Evolutionary conservation across 2,797 vertebrate species (phyloP).

Genomic region (Lutjanus campechanus): DNA sequence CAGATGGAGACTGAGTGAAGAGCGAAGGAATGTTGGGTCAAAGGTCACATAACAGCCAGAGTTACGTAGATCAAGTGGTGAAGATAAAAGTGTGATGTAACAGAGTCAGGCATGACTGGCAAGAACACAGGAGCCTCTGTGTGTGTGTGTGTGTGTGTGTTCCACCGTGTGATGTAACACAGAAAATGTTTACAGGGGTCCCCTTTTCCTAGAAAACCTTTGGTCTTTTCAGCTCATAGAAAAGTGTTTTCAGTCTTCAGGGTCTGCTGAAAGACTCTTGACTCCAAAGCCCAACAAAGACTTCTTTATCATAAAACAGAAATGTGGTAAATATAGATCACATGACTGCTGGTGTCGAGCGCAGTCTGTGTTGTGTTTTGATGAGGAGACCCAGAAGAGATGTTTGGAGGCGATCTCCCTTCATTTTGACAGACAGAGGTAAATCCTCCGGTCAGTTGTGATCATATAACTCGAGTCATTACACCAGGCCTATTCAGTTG

Average conservation of each 20-base stretch:
- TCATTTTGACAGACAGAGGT: too few species aligned
- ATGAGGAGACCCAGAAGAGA: too few species aligned
- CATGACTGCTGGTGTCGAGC: background rate
- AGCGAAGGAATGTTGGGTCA: slow-evolving; percentile 34
- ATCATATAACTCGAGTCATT: too few species aligned
- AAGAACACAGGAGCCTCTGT: slow-evolving; percentile 10
- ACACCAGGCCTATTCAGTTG: too few species aligned
- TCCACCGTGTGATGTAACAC: too few species aligned
- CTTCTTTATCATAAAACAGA: background rate
- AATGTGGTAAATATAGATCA: background rate
- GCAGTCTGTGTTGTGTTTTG: too few species aligned
- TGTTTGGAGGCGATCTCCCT: too few species aligned
- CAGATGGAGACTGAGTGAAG: background rate
- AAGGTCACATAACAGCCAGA: slow-evolving; percentile 20
- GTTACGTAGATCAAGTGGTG: background rate
- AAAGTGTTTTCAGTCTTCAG: slow-evolving; percentile 5
- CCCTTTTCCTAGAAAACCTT: slow-evolving; percentile 43
- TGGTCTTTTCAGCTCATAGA: background rate
- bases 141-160: slow-evolving; percentile 35
- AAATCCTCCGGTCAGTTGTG: too few species aligned
- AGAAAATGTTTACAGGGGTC: slow-evolving; percentile 2
- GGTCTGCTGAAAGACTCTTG: background rate
- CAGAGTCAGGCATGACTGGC: slow-evolving; percentile 4
- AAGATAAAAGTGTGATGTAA: slow-evolving; percentile 40
- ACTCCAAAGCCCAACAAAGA: background rate